These are phyloP conservation scores for Rosalia funebris DNA, from an alignment of 2,888 invertebrate species.

Conservation along the genomic window DNA sequence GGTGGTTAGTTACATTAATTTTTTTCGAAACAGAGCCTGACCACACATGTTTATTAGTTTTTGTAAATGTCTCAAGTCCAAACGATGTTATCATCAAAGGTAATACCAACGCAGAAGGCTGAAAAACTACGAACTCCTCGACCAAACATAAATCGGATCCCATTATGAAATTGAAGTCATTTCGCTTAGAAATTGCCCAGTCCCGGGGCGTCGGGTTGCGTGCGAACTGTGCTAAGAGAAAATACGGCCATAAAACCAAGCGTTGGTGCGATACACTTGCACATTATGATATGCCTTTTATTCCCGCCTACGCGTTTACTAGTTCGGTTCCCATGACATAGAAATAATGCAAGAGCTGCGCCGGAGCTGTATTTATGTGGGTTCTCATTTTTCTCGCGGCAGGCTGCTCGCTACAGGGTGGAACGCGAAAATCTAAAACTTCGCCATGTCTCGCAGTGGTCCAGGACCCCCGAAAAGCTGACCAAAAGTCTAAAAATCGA, in stretches of 20 bases:
- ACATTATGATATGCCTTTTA: slow-evolving; percentile 7
- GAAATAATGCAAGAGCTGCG: slow-evolving; percentile 12
- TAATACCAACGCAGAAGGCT: no score
- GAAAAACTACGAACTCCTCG: not conserved
- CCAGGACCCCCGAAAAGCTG: no score
- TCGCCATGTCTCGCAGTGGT: no score
- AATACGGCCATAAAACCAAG: not conserved
- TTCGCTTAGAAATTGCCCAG: slow-evolving; percentile 5
- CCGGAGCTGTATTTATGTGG: not conserved
- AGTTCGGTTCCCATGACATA: slow-evolving; percentile 27
- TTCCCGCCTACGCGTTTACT: slow-evolving; percentile 10
- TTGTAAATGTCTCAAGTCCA: no score
- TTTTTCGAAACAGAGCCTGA: no score
- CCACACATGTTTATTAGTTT: no score
- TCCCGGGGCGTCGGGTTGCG: not conserved
- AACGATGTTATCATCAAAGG: no score
- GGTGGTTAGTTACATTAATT: no score
- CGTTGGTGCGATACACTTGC: slow-evolving; percentile 5
- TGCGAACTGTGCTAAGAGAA: not conserved
- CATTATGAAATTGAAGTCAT: slow-evolving; percentile 27
- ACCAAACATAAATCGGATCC: slow-evolving; percentile 8
- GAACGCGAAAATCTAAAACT: no score
- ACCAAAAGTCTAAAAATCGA: no score
- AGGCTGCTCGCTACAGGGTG: no score
- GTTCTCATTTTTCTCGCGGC: not conserved